These are phyloP conservation scores for Sitophilus oryzae DNA, from an alignment of 1,140 invertebrate species.

Conservation along the genomic window DNA sequence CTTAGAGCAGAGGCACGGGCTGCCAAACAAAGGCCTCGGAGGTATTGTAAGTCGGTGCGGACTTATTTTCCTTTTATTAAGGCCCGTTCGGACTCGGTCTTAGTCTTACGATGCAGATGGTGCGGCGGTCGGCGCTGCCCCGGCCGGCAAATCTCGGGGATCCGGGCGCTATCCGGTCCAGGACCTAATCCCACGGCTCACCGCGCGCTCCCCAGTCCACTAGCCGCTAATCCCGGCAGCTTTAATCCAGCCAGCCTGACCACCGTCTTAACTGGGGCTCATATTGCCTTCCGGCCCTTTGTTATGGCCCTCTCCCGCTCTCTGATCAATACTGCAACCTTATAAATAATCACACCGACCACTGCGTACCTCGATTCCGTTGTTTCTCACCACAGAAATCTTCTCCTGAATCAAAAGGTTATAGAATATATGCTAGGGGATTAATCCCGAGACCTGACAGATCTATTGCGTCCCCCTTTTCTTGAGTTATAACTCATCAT, in stretches of 20 bases:
- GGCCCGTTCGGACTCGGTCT: conserved; percentile 29
- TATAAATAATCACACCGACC: conserved; percentile 44
- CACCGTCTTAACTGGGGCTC: conserved; percentile 45
- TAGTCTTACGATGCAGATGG: conserved; percentile 43
- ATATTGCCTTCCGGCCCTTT: conserved; percentile 44
- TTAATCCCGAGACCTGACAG: no score
- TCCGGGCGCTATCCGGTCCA: conserved; percentile 35
- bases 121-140: conserved; percentile 22
- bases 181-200: conserved; percentile 44
- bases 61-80: conserved; percentile 43
- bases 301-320: conserved; percentile 35
- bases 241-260: conserved; percentile 45
- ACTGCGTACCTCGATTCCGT: no score
- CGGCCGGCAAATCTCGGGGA: conserved; percentile 37
- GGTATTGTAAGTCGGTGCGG: conserved; percentile 35
- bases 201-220: conserved; percentile 44
- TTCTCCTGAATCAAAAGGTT: no score
- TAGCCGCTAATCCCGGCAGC: conserved; percentile 44
- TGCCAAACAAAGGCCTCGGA: conserved; percentile 37
- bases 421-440: no score
- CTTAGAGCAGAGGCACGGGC: conserved; percentile 33
- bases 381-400: no score
- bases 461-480: no score
- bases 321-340: conserved; percentile 46
- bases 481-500: no score